Evolutionary conservation across 2,797 vertebrate genomes (phyloP).

Genomic region (Trachurus trachurus): DNA sequence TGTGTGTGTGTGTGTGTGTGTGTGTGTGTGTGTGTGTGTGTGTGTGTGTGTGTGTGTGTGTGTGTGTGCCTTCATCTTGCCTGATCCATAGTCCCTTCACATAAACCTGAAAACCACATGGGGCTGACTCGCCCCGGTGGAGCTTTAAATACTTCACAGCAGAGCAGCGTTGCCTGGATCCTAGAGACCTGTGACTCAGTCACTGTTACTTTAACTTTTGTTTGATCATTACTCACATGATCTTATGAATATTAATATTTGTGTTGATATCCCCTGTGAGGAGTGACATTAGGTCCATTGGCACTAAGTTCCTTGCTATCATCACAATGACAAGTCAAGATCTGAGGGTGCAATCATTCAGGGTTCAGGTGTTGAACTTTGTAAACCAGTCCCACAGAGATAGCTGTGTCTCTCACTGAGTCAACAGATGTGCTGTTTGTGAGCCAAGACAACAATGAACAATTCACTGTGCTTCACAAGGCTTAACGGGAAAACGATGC

Average conservation of each 20-base stretch:
- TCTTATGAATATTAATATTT: conserved; percentile 30
- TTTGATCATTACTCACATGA: conserved; percentile 37
- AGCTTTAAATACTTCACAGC: conserved; percentile 20
- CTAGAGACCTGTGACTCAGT: conserved; percentile 5
- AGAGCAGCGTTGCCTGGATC: conserved; percentile 11
- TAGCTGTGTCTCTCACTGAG: not conserved
- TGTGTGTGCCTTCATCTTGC: conserved; percentile 13
- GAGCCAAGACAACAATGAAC: conserved; percentile 19
- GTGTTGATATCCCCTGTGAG: conserved; percentile 25
- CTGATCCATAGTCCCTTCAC: conserved; percentile 18
- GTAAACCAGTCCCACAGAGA: conserved; percentile 22
- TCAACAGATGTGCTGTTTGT: conserved; percentile 12
- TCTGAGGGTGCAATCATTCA: conserved; percentile 12
- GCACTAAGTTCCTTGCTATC: conserved; percentile 10
- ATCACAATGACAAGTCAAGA: conserved; percentile 4
- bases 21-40: conserved; percentile 12
- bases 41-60: conserved; percentile 10
- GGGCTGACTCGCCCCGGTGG: not conserved
- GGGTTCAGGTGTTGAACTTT: conserved; percentile 33
- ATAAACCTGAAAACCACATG: conserved; percentile 31
- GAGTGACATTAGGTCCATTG: conserved; percentile 16
- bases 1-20: conserved; percentile 9
- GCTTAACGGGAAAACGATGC: not conserved
- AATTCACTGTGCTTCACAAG: conserved; percentile 5
- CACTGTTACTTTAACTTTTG: conserved; percentile 15